These are phyloP conservation scores for Noctua pronuba DNA, from an alignment of 2,888 invertebrate species.

Conservation along the genomic window DNA sequence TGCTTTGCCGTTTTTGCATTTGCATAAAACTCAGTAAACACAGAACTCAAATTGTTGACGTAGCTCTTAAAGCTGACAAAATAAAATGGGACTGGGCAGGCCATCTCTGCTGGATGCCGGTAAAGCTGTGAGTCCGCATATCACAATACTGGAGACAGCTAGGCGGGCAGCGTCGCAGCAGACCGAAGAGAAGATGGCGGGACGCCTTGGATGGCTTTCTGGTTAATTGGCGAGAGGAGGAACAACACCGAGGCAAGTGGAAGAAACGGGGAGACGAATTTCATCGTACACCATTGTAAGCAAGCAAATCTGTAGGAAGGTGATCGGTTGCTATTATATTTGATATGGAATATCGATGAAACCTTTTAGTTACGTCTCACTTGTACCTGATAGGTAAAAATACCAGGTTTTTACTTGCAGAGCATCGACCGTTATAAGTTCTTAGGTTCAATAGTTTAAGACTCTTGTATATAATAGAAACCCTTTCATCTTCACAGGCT, in stretches of 20 bases:
- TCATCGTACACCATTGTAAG: background rate
- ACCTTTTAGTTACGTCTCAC: background rate
- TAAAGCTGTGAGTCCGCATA: too few relatives aligned
- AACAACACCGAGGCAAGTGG: background rate
- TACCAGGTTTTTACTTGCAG: background rate
- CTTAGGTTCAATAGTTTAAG: background rate
- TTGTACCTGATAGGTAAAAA: background rate
- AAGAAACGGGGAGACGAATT: background rate
- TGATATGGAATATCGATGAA: background rate
- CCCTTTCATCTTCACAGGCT: constrained; percentile 1
- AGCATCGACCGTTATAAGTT: background rate
- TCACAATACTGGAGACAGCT: too few relatives aligned
- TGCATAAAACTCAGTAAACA: background rate
- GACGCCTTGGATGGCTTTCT: too few relatives aligned
- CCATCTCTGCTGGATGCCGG: too few relatives aligned
- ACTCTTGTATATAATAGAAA: constrained; percentile 25
- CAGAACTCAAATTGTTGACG: too few relatives aligned
- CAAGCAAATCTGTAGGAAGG: background rate
- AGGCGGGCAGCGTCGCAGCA: too few relatives aligned
- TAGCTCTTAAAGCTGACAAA: too few relatives aligned
- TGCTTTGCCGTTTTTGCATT: too few relatives aligned
- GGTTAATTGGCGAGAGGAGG: too few relatives aligned
- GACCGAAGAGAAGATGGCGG: too few relatives aligned
- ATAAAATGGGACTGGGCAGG: too few relatives aligned
- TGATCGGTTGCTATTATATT: background rate